Evolutionary conservation across 2,888 invertebrate species (phyloP).

Genomic region (Leptopilina drosophilae): DNA sequence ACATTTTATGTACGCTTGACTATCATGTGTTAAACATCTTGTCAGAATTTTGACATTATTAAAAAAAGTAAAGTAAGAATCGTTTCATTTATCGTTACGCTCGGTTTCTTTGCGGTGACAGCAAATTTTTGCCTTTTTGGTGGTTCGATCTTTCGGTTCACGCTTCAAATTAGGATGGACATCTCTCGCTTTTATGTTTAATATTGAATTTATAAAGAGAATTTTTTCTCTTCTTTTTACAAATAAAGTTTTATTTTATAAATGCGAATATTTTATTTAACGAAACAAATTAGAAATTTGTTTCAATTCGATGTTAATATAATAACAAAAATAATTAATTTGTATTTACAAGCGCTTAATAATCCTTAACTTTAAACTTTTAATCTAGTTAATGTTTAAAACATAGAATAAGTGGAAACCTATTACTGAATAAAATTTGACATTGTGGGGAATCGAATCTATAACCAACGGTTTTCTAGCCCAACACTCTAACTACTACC

Average conservation of each 20-base stretch:
- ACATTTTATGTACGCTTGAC: constrained; percentile 4
- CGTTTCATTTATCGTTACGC: constrained; percentile 31
- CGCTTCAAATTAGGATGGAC: constrained; percentile 37
- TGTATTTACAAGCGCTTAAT: no score
- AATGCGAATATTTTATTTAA: no score
- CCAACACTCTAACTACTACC: no score
- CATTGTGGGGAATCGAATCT: no score
- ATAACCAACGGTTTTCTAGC: no score
- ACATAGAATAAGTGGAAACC: no score
- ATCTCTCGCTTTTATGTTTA: constrained; percentile 12
- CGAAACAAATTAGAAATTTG: no score
- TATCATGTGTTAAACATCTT: constrained; percentile 14
- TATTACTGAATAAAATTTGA: no score
- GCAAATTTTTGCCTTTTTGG: constrained; percentile 21
- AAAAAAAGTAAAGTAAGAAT: constrained; percentile 22
- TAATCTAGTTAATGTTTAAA: no score
- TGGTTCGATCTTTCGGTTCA: constrained; percentile 16
- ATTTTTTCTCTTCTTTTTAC: not conserved
- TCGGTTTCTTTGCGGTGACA: constrained; percentile 24
- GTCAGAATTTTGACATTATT: constrained; percentile 15
- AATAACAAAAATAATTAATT: no score
- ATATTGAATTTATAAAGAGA: not conserved
- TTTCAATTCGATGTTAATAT: no score
- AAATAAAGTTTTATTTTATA: not conserved
- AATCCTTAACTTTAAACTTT: no score